Percentiles rank a stretch among this genome's conserved stretches.
Evolutionary conservation across 2,797 vertebrate genomes (phyloP).

Genomic region (Microhierax caerulescens): DNA sequence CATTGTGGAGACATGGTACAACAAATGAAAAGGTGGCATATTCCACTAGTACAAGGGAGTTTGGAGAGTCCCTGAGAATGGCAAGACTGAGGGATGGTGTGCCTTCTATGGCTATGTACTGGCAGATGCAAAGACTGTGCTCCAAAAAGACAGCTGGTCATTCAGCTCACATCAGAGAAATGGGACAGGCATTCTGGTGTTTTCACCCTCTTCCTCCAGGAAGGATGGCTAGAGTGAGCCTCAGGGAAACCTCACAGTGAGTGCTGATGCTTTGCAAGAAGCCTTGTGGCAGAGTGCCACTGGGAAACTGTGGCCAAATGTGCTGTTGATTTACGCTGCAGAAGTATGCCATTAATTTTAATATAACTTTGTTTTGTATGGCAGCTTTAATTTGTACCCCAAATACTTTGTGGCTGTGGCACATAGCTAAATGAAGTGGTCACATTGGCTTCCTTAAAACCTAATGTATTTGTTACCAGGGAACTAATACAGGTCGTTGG

Average conservation of each 20-base stretch:
- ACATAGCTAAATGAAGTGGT: neutral
- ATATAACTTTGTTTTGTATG: neutral
- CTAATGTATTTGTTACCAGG: neutral
- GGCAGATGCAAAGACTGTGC: neutral
- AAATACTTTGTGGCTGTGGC: neutral
- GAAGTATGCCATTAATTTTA: neutral
- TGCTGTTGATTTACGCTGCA: neutral
- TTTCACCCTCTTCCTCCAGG: neutral
- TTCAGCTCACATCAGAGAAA: neutral
- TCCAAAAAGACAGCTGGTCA: neutral
- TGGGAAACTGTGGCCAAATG: neutral
- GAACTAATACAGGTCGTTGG: neutral
- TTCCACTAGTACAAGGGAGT: neutral
- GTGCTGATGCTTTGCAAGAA: neutral
- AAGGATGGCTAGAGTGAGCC: neutral
- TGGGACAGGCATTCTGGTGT: neutral
- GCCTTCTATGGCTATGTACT: neutral
- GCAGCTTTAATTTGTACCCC: neutral
- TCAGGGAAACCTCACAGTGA: neutral
- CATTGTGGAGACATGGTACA: neutral
- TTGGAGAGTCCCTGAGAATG: too few relatives aligned
- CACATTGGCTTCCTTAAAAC: neutral
- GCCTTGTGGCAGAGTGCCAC: neutral
- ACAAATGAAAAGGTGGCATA: neutral
- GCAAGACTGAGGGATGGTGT: neutral